A percentile compares a stretch with the other conserved stretches of the same genome.
Conservation (phyloP, 2,888 invertebrate species). For the Megastigmus dorsalis region DNA sequence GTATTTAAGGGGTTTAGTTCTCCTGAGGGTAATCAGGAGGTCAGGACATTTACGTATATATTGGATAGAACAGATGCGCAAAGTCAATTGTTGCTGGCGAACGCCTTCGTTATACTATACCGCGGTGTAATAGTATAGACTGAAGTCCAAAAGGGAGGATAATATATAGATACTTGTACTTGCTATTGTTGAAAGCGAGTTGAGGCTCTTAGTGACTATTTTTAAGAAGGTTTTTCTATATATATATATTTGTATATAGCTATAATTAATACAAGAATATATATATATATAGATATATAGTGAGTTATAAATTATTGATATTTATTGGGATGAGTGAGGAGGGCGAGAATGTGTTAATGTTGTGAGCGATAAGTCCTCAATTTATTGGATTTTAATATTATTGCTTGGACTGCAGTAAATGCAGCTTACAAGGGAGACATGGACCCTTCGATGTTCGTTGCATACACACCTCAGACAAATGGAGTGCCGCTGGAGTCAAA, state of each 20-base stretch:
- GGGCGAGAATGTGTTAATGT: neutral
- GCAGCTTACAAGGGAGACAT: slow-evolving; percentile 75
- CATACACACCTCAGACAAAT: slow-evolving; percentile 80
- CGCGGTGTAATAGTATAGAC: too few relatives aligned
- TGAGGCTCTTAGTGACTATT: too few relatives aligned
- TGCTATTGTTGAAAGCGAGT: too few relatives aligned
- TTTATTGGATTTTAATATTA: neutral
- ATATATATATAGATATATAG: slow-evolving; percentile 2
- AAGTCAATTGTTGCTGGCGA: slow-evolving; percentile 41
- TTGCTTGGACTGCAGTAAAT: slow-evolving; percentile 64
- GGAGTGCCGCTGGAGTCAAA: slow-evolving; percentile 90
- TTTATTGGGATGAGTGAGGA: slow-evolving; percentile 1
- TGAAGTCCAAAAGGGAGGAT: too few relatives aligned
- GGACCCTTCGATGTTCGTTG: slow-evolving; percentile 84
- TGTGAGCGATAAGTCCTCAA: neutral
- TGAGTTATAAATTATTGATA: neutral
- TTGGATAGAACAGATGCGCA: neutral
- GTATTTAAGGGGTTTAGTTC: neutral
- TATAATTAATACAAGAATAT: too few relatives aligned
- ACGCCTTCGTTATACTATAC: too few relatives aligned
- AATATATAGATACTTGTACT: too few relatives aligned
- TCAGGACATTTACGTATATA: neutral
- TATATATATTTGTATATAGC: too few relatives aligned
- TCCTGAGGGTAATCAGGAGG: neutral
- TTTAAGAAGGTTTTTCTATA: too few relatives aligned